These are phyloP conservation scores for Corticium candelabrum DNA, from an alignment of 37 sponge, comb jelly and placozoan genomes.

Conservation along the genomic window DNA sequence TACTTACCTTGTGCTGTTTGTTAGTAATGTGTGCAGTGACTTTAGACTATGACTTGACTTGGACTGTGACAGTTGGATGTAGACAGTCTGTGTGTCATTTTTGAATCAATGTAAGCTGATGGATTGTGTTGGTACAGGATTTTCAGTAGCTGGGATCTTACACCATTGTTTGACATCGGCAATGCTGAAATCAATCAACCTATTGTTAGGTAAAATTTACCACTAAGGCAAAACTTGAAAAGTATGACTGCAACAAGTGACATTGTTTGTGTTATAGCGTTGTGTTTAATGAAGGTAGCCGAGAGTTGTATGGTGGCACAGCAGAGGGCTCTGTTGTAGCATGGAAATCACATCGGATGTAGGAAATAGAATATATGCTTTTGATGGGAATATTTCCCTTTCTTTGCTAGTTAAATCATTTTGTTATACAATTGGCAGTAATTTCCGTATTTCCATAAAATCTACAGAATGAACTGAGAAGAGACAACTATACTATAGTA, in stretches of 20 bases:
- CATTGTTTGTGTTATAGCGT: not conserved
- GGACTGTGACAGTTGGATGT: no score
- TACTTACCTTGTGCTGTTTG: no score
- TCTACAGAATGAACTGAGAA: no score
- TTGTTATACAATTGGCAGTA: no score
- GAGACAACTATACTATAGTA: no score
- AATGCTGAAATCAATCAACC: not conserved
- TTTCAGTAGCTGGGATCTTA: slow-evolving; percentile 11
- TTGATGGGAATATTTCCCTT: no score
- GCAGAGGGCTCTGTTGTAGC: not conserved
- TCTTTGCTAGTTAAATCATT: no score
- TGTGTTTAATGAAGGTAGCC: not conserved
- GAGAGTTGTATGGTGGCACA: slow-evolving; percentile 1
- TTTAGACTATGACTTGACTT: no score
- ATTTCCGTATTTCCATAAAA: no score
- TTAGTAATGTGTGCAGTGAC: no score
- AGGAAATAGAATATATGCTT: no score
- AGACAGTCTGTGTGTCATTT: not conserved
- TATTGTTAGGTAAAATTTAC: not conserved
- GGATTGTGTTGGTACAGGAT: not conserved
- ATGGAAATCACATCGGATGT: not conserved
- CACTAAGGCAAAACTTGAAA: not conserved
- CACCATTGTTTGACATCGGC: not conserved
- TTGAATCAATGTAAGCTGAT: not conserved
- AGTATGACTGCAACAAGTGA: no score